Evolutionary conservation across 2,113 vertebrate species (phyloP).

Genomic region (Pachypanchax playfairii): DNA sequence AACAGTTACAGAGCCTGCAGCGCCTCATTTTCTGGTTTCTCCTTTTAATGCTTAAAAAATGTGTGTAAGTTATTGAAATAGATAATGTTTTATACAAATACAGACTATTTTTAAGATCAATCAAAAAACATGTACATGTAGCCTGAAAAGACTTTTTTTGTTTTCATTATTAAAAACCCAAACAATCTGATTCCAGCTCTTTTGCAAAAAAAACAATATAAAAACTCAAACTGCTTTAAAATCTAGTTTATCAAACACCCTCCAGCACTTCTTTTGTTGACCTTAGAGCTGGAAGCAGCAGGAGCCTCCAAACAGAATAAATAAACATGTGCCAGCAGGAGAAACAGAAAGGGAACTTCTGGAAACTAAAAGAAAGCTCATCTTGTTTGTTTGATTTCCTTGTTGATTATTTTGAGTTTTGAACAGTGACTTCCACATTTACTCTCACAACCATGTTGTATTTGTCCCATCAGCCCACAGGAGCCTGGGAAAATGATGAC

Average conservation of each 20-base stretch:
- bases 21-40: too few species aligned
- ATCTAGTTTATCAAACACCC: neutral
- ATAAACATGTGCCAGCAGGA: constrained; percentile 14
- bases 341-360: neutral
- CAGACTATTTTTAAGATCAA: too few species aligned
- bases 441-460: constrained; percentile 41
- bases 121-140: too few species aligned
- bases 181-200: too few species aligned
- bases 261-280: neutral
- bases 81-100: too few species aligned
- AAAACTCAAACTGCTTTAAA: neutral
- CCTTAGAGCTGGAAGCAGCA: neutral
- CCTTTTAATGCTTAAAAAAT: too few species aligned
- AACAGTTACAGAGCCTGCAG: constrained; percentile 3
- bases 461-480: constrained; percentile 55
- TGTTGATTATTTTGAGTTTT: constrained; percentile 25
- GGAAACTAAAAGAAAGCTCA: constrained; percentile 19
- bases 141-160: too few species aligned
- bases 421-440: constrained; percentile 45
- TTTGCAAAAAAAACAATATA: too few species aligned
- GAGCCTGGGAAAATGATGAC: constrained; percentile 69
- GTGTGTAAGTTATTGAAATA: too few species aligned
- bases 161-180: too few species aligned
- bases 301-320: constrained; percentile 1
- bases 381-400: constrained; percentile 35